A percentile compares a stretch with the other conserved stretches of the same genome.
These are phyloP conservation scores for Drosophila algonquin DNA, from an alignment of 2,888 invertebrate genomes.

Conservation along the genomic window DNA sequence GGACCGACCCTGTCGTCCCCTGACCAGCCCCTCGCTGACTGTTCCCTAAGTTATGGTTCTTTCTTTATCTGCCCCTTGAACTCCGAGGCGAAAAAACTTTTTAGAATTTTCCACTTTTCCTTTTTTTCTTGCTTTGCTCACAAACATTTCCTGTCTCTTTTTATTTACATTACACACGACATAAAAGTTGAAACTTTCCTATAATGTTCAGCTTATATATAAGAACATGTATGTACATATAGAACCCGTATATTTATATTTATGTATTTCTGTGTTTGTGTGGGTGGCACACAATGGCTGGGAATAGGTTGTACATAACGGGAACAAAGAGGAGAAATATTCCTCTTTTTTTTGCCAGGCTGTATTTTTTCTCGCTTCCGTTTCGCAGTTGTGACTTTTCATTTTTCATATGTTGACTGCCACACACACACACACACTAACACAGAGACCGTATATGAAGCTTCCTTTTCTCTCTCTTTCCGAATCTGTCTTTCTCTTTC, in stretches of 20 bases:
- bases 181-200: constrained; percentile 58
- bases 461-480: constrained; percentile 24
- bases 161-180: constrained; percentile 73
- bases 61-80: constrained; percentile 15
- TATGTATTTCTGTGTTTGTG: constrained; percentile 25
- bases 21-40: constrained; percentile 28
- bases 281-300: constrained; percentile 55
- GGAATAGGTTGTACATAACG: constrained; percentile 48
- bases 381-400: constrained; percentile 72
- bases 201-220: constrained; percentile 9
- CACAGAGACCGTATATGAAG: constrained; percentile 5
- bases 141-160: constrained; percentile 79
- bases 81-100: constrained; percentile 34
- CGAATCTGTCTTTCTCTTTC: not conserved
- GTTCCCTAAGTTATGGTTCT: constrained; percentile 47
- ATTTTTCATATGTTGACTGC: constrained; percentile 79
- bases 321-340: constrained; percentile 28
- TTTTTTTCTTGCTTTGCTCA: constrained; percentile 37
- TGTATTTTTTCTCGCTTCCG: constrained; percentile 23
- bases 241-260: not conserved
- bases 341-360: constrained; percentile 18
- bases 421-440: constrained; percentile 33
- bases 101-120: constrained; percentile 55
- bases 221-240: constrained; percentile 1
- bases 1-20: constrained; percentile 8